Base-by-base conservation (phyloP, 2,888 invertebrate species). In the Hipparchia semele region DNA sequence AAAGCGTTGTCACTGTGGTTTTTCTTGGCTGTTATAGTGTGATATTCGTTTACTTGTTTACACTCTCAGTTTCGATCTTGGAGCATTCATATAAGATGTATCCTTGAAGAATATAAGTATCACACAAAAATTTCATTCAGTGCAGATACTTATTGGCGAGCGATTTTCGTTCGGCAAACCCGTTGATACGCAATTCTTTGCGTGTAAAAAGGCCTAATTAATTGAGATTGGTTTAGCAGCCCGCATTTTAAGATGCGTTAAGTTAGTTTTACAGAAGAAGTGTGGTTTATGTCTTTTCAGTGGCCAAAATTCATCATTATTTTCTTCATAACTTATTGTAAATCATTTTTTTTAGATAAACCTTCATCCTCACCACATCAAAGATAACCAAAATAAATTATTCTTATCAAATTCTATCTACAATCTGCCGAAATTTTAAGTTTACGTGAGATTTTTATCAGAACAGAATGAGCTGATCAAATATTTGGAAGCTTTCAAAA, bases 401-500 rank as follows among this genome's bases (percentile, higher is more conserved):
- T 64, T 49, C 9, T 53, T 65, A 65, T 65, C 65, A 33, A 65
- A 65, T 2, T 23, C 39, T 65, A 53, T 65, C 51, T 23, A 9
- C 33, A 23, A 51, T 64, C 10, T 65, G 33, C 67, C 23, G 23
- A 67, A 67, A 46, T 56, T 67, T 54, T 23, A 64, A 51, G 12
- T 64, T 51, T 67, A 23, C 13, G n/a, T 53, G 58, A 67, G 45
- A 56, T 45, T 23, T 23, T 23, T 58, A 58, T 67, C 56, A 56
- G 9, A 23, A 23, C 45, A 45, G 56, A 51, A 64, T 64, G 54
- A 60, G 39, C 67, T 58, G 13, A 58, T 10, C 46, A 56, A 67
- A 67, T 67, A 67, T 67, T 67, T 67, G 56, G 10, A 58, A 58
- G 67, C 67, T 67, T 58, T 67, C 58, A 33, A 67, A 23, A 33